Base-by-base conservation (phyloP, 1,140 invertebrate genomes). In the Diprion similis region DNA sequence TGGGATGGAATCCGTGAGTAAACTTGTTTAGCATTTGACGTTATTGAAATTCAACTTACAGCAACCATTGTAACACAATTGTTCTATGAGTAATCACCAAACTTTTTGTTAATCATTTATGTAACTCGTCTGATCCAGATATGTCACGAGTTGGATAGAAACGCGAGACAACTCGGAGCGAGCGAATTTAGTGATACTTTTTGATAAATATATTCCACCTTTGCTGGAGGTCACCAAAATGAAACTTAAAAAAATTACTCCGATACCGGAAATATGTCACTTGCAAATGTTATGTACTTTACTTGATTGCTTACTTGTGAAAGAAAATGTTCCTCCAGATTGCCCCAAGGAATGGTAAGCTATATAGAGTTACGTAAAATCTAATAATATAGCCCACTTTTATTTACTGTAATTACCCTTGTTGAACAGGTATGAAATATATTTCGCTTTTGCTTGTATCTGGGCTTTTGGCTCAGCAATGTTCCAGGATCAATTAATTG, bases 1-100 rank as follows among this genome's bases (percentile, higher is more conserved):
- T 99, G n/a, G 97, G 97, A 4, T 99, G 97, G 97, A 98, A 95
- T 87, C 96, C 97, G 91, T 98, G 90, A 92, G 93, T 91, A 77
- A 73, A 47, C 68, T 72, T 75, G 24, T 3, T 37, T 37, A 37
- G 24, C 24, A 1, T 37, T 1, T 37, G 24, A 37, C 24, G 6
- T 37, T 0, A 37, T 37, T 37, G 24, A 37, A 37, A 37, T 37
- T 37, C 24, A 37, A 37, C 24, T 37, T 37, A 37, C 24, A 37
- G 24, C 24, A 37, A 37, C 24, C 1, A 37, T 37, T 37, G 6
- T 37, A 37, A 37, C 1, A 37, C 24, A 37, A 37, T 51, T 13
- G 18, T 71, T 0, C 8, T 19, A 71, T 24, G 8, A 66, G 10
- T 15, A 68, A n/a, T 15, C 66, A 65, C 1, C 15, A n/a, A 65